These are phyloP conservation scores for Brachyhypopomus gauderio DNA, from an alignment of 2,113 vertebrate genomes.

Conservation along the genomic window DNA sequence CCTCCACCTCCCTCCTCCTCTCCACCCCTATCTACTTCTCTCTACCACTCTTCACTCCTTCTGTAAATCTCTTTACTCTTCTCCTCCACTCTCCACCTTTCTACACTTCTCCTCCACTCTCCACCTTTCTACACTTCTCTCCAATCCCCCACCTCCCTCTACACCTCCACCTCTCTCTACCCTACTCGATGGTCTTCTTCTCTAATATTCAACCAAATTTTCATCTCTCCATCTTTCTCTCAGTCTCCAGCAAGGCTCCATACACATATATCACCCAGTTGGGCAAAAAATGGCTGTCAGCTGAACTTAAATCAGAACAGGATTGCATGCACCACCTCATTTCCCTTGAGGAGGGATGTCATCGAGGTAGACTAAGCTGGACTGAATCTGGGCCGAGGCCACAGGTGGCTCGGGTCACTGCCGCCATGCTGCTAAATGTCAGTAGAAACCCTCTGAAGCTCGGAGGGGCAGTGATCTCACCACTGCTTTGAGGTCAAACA, in stretches of 20 bases:
- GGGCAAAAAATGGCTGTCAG: neutral
- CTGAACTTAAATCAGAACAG: conserved; percentile 17
- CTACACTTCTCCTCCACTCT: too few relatives aligned
- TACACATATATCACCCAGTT: neutral
- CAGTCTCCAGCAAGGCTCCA: too few relatives aligned
- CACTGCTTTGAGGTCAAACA: conserved; percentile 50
- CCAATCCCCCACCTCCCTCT: too few relatives aligned
- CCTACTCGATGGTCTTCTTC: neutral
- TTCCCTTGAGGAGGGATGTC: too few relatives aligned
- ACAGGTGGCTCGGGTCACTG: conserved; percentile 29
- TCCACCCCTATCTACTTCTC: too few relatives aligned
- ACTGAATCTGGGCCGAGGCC: conserved; percentile 14
- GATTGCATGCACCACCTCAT: neutral
- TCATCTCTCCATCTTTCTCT: neutral
- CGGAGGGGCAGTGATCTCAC: conserved; percentile 22
- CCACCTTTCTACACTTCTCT: too few relatives aligned
- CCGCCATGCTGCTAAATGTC: conserved; percentile 26
- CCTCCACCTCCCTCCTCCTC: too few relatives aligned
- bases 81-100: too few relatives aligned
- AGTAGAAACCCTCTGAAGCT: conserved; percentile 24
- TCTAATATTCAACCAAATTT: too few relatives aligned
- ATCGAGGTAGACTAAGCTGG: neutral
- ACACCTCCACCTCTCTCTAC: neutral
- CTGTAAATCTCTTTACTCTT: too few relatives aligned
- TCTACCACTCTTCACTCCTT: too few relatives aligned